Percentiles rank a stretch among this genome's conserved stretches.
Evolutionary conservation across 2,797 vertebrate species (phyloP).

Genomic region (Danio albolineatus): DNA sequence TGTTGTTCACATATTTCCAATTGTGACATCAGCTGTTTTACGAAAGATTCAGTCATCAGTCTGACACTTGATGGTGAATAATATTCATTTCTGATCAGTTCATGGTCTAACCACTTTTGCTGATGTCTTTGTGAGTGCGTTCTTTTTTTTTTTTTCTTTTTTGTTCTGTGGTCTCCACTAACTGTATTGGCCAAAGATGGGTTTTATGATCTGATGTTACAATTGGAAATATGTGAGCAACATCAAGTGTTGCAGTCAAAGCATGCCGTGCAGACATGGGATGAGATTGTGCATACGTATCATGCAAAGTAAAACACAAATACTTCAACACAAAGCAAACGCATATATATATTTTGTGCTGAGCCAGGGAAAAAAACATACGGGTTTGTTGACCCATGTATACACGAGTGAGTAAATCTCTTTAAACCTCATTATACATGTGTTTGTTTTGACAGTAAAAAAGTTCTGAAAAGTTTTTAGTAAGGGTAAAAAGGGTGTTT

Average conservation of each 20-base stretch:
- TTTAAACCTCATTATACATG: too few species aligned
- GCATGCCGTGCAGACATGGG: neutral
- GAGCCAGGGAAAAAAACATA: too few species aligned
- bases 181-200: neutral
- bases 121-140: neutral
- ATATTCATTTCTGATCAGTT: neutral
- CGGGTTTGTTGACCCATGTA: too few species aligned
- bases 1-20: constrained; percentile 7
- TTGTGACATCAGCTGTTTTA: neutral
- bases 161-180: neutral
- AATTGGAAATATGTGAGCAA: constrained; percentile 8
- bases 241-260: neutral
- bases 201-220: neutral
- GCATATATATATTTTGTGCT: too few species aligned
- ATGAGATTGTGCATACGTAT: neutral
- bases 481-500: too few species aligned
- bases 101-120: neutral
- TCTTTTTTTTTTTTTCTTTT: neutral
- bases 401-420: too few species aligned
- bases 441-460: too few species aligned
- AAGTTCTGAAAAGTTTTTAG: too few species aligned
- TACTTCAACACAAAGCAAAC: constrained; percentile 2
- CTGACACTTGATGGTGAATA: neutral
- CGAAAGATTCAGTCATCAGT: neutral
- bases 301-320: constrained; percentile 38